These are phyloP conservation scores for Propithecus deckenii DNA, from an alignment of 2,797 vertebrate species.

Conservation along the genomic window DNA sequence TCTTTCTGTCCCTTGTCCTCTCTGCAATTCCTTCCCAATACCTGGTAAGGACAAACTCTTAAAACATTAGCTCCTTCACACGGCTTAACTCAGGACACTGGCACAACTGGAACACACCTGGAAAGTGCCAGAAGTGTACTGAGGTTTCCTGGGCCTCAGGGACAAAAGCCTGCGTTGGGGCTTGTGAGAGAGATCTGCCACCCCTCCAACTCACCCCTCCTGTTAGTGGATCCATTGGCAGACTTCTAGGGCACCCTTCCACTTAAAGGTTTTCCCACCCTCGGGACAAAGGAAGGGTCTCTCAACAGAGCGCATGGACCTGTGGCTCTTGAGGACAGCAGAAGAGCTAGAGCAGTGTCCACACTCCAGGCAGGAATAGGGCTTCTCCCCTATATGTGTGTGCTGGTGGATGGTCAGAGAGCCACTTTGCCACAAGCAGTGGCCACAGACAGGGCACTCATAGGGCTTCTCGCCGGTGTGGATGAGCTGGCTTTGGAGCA, in stretches of 20 bases:
- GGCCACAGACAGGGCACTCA: not conserved
- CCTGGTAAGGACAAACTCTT: not conserved
- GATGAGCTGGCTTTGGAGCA: not conserved
- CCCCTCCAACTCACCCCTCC: not conserved
- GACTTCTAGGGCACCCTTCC: not conserved
- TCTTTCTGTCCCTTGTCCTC: no score
- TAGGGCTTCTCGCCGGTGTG: not conserved
- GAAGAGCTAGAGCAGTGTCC: constrained; percentile 55
- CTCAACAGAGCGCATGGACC: not conserved
- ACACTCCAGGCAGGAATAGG: not conserved
- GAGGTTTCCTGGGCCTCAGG: not conserved
- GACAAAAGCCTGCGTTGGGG: not conserved
- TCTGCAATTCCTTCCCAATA: no score
- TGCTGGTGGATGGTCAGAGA: not conserved
- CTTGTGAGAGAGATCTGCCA: not conserved
- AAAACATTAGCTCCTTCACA: not conserved
- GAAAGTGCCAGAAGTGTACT: not conserved
- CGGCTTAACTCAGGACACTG: not conserved
- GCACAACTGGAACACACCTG: not conserved
- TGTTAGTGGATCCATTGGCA: not conserved
- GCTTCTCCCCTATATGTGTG: not conserved
- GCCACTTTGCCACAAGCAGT: not conserved
- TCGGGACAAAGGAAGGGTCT: not conserved
- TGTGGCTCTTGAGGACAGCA: not conserved
- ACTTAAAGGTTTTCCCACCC: constrained; percentile 59